Percentiles rank a stretch among this genome's conserved stretches.
Conservation (phyloP, 1,140 invertebrate species). For the Drosophila sturtevanti region DNA sequence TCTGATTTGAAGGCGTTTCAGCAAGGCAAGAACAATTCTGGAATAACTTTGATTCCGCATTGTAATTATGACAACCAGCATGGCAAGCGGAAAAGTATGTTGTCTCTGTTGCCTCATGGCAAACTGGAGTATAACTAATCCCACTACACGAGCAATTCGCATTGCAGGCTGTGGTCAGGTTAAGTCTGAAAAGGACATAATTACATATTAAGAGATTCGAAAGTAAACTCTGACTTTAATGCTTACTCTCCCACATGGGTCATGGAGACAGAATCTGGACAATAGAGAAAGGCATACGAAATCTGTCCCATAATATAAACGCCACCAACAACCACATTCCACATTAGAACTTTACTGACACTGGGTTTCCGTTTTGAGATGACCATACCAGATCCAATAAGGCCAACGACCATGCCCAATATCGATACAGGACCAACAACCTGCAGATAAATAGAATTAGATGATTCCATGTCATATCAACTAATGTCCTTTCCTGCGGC, state of each 20-base stretch:
- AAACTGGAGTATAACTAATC: slow-evolving; percentile 85
- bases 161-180: slow-evolving; percentile 84
- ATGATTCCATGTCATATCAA: no score
- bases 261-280: slow-evolving; percentile 74
- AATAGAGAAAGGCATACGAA: slow-evolving; percentile 85
- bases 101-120: slow-evolving; percentile 83
- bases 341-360: slow-evolving; percentile 85
- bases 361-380: slow-evolving; percentile 86
- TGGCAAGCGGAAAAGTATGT: slow-evolving; percentile 87
- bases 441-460: not conserved
- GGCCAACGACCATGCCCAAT: slow-evolving; percentile 86
- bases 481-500: slow-evolving; percentile 78
- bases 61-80: slow-evolving; percentile 84
- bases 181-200: slow-evolving; percentile 77
- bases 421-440: slow-evolving; percentile 85
- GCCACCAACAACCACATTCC: slow-evolving; percentile 87
- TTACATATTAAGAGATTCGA: not conserved
- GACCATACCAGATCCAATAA: slow-evolving; percentile 85
- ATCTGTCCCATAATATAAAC: slow-evolving; percentile 84
- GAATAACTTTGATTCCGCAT: slow-evolving; percentile 59
- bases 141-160: slow-evolving; percentile 84
- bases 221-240: not conserved
- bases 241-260: slow-evolving; percentile 64
- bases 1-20: not conserved
- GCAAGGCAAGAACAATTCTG: slow-evolving; percentile 51